These are phyloP conservation scores for Cottus gobio DNA, from an alignment of 2,113 vertebrate genomes.

Conservation along the genomic window DNA sequence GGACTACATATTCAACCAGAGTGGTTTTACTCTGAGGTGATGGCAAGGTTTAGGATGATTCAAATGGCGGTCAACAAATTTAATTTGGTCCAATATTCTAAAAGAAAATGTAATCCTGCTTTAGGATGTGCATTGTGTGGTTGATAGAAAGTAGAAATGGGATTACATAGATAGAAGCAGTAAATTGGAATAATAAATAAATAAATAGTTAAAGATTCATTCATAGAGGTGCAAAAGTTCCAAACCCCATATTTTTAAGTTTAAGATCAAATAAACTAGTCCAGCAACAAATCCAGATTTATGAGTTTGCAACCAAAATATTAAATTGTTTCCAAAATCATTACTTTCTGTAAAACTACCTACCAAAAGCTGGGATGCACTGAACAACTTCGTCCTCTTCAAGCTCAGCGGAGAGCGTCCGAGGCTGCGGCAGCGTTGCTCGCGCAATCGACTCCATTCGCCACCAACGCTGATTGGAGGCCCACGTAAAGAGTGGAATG, in stretches of 20 bases:
- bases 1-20: slow-evolving; percentile 32
- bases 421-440: too few relatives aligned
- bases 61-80: slow-evolving; percentile 26
- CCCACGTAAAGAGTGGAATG: neutral
- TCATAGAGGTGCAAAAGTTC: neutral
- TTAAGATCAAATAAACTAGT: neutral
- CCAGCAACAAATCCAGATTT: neutral
- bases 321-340: neutral
- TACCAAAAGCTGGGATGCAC: neutral
- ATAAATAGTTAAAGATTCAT: neutral
- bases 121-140: neutral
- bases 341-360: neutral
- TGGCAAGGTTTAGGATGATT: slow-evolving; percentile 27
- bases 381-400: neutral
- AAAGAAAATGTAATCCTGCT: neutral
- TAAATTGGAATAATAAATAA: slow-evolving; percentile 32
- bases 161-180: slow-evolving; percentile 21
- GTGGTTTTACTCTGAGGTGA: slow-evolving; percentile 15
- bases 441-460: neutral
- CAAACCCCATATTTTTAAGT: neutral
- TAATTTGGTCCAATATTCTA: slow-evolving; percentile 12
- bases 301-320: neutral
- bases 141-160: neutral
- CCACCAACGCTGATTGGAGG: neutral
- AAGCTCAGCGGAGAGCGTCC: too few relatives aligned